These are phyloP conservation scores for Eurytoma adleriae DNA, from an alignment of 2,888 invertebrate species.

Conservation along the genomic window DNA sequence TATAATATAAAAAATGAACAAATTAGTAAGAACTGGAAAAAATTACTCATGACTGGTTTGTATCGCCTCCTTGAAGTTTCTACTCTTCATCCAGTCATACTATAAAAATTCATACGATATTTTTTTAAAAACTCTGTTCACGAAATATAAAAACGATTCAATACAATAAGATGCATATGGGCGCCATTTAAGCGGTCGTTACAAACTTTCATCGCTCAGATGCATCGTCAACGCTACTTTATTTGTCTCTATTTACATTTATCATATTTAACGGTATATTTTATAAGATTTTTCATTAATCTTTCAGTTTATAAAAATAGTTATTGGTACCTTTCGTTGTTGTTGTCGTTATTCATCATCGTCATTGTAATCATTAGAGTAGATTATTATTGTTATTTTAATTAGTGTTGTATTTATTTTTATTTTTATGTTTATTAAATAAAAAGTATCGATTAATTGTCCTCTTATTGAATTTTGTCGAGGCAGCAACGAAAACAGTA, in stretches of 20 bases:
- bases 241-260: background rate
- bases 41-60: slow-evolving; percentile 88
- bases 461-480: background rate
- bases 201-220: slow-evolving; percentile 12
- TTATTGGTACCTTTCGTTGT: slow-evolving; percentile 41
- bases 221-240: slow-evolving; percentile 7
- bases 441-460: background rate
- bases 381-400: slow-evolving; percentile 31
- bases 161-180: slow-evolving; percentile 27
- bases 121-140: slow-evolving; percentile 35
- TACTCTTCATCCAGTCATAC: slow-evolving; percentile 97
- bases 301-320: background rate
- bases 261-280: too few species aligned
- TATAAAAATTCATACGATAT: slow-evolving; percentile 77
- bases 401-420: background rate
- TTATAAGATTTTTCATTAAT: background rate
- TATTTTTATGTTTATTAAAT: background rate
- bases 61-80: slow-evolving; percentile 97
- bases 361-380: slow-evolving; percentile 11
- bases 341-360: slow-evolving; percentile 48
- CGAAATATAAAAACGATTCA: background rate
- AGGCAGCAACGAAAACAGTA: background rate
- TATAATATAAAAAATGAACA: slow-evolving; percentile 70
- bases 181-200: background rate
- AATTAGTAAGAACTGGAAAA: slow-evolving; percentile 67